Evolutionary conservation across 2,888 invertebrate species (phyloP).

Genomic region (Stegophylla sp.): DNA sequence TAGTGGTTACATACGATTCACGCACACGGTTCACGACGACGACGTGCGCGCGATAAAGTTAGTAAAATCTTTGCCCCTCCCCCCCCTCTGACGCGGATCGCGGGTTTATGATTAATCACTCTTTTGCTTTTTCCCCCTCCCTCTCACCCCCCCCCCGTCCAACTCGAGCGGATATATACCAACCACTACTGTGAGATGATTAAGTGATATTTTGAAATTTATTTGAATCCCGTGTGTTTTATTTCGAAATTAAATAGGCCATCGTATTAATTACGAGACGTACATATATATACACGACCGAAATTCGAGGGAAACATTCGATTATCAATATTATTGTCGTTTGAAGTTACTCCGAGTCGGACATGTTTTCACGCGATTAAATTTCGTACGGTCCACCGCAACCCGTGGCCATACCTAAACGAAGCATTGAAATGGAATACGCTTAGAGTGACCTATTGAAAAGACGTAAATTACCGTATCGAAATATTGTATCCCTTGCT

Average conservation of each 20-base stretch:
- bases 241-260: constrained; percentile 27
- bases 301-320: constrained; percentile 18
- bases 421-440: no score
- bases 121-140: constrained; percentile 17
- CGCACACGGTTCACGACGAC: constrained; percentile 14
- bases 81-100: constrained; percentile 32
- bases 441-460: no score
- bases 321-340: constrained; percentile 30
- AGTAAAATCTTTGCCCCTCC: constrained; percentile 48
- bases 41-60: constrained; percentile 38
- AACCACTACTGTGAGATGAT: constrained; percentile 33
- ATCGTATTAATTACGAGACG: constrained; percentile 29
- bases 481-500: no score
- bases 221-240: constrained; percentile 22
- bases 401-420: no score
- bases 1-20: no score
- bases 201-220: constrained; percentile 42
- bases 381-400: no score
- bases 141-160: no score
- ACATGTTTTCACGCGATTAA: constrained; percentile 15
- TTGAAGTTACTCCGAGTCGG: no score
- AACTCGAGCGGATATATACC: no score
- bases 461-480: no score
- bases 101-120: constrained; percentile 51
- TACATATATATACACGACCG: no score